Base-by-base conservation (phyloP, 2,113 vertebrate genomes). In the Puma concolor region DNA sequence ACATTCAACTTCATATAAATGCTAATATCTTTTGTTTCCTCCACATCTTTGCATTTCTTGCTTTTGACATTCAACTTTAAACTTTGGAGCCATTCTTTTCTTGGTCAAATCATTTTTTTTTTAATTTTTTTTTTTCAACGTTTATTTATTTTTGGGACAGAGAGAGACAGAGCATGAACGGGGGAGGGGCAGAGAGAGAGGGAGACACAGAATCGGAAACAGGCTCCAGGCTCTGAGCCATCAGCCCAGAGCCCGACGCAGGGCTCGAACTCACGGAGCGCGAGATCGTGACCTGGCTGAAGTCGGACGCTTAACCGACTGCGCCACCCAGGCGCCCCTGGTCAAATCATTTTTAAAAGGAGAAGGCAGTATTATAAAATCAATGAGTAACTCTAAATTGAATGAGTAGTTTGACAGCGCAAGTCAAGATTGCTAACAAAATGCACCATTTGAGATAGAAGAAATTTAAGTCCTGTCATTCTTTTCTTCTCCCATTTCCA, bases 271-370 rank as follows among this genome's bases (percentile, higher is more conserved):
- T n/a, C n/a, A n/a, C n/a, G n/a, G n/a, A n/a, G n/a, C n/a, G n/a
- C n/a, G n/a, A n/a, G n/a, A n/a, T n/a, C n/a, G n/a, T n/a, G n/a
- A n/a, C n/a, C n/a, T n/a, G n/a, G n/a, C n/a, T n/a, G n/a, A n/a
- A n/a, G n/a, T n/a, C n/a, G n/a, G n/a, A n/a, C n/a, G n/a, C n/a
- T n/a, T n/a, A n/a, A n/a, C n/a, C n/a, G n/a, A n/a, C n/a, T n/a
- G n/a, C n/a, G n/a, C n/a, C n/a, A n/a, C n/a, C n/a, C n/a, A n/a
- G n/a, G n/a, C n/a, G n/a, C n/a, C n/a, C n/a, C n/a, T 89, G 52
- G 31, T 50, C 67, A 95, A 92, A 33, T 81, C 15, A 82, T 77
- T 92, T 96, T 89, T 84, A 74, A 95, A 96, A 95, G 36, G 66
- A 97, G 86, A 89, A 89, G 66, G 25, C 44, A 74, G 71, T 19